Percentiles rank a stretch among this genome's conserved stretches.
phyloP scores from a whole-genome alignment of 2,113 vertebrate species.

The Halichoerus grypus region DNA sequence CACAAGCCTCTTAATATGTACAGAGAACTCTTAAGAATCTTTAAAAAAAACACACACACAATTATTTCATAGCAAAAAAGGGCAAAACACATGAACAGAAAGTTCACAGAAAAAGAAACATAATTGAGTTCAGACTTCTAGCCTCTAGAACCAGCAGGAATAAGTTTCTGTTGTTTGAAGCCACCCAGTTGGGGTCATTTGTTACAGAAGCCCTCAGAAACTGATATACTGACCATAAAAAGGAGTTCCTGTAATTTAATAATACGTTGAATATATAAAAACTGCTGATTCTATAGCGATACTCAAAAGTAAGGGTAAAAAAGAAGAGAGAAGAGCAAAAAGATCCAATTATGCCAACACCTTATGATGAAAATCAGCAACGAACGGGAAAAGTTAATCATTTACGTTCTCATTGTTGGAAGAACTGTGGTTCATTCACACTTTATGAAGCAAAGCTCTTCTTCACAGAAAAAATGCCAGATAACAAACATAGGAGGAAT shows the following conservation, averaged over 20 bases:
- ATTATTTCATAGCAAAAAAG: background rate
- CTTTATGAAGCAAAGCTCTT: background rate
- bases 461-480: background rate
- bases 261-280: background rate
- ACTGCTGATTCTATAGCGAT: background rate
- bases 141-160: background rate
- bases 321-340: background rate
- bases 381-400: background rate
- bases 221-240: background rate
- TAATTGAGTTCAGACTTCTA: background rate
- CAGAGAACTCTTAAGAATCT: background rate
- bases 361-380: background rate
- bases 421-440: background rate
- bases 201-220: background rate
- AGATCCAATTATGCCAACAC: background rate
- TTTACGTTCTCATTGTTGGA: background rate
- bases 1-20: background rate
- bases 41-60: background rate
- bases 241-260: no score
- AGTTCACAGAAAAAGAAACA: background rate
- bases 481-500: background rate
- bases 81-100: background rate
- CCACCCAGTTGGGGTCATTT: background rate
- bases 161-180: background rate
- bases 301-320: background rate